Evolutionary conservation across 2,113 vertebrate species (phyloP).

Genomic region (Myiagra hebetior): DNA sequence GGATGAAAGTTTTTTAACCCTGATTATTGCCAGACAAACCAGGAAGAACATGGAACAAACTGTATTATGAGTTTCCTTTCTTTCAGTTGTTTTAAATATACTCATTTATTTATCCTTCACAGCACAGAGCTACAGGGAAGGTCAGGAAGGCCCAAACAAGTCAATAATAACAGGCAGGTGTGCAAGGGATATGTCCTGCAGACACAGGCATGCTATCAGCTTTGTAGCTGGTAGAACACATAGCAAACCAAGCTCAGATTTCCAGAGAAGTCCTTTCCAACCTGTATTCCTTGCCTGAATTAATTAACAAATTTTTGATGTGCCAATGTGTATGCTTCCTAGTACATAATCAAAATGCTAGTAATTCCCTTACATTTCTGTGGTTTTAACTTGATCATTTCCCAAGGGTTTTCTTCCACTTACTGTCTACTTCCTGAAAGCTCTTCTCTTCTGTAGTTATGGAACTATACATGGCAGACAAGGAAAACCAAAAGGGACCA

Average conservation of each 20-base stretch:
- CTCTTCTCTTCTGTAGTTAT: background rate
- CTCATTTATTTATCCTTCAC: background rate
- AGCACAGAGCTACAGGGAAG: background rate
- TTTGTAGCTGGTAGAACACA: background rate
- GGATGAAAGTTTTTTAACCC: background rate
- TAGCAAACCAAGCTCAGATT: background rate
- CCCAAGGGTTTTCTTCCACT: background rate
- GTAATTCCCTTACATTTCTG: background rate
- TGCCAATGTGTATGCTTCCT: background rate
- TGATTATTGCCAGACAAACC: background rate
- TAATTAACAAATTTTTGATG: background rate
- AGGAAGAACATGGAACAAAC: background rate
- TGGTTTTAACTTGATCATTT: background rate
- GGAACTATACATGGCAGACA: background rate
- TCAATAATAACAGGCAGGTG: background rate
- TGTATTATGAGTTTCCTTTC: background rate
- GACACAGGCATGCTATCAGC: background rate
- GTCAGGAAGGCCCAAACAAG: background rate
- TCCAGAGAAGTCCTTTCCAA: background rate
- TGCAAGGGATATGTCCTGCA: background rate
- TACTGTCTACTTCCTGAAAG: background rate
- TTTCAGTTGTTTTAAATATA: background rate
- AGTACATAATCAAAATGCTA: background rate
- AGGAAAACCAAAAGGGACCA: background rate
- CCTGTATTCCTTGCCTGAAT: background rate